Base-by-base conservation (phyloP, 2,113 vertebrate species). In the Tautogolabrus adspersus region DNA sequence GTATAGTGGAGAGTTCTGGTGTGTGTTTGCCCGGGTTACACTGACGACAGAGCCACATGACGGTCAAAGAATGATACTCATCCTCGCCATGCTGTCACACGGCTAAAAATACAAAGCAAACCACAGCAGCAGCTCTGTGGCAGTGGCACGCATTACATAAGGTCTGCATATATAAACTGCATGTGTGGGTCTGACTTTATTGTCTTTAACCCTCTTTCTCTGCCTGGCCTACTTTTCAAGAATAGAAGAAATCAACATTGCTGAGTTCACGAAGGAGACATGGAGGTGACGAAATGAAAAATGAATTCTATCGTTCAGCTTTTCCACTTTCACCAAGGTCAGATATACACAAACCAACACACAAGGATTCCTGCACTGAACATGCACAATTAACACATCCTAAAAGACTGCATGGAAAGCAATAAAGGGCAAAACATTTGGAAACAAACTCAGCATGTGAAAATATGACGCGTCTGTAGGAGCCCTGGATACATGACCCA, bases 41-140 rank as follows among this genome's bases (percentile, higher is more conserved):
- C 67, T 13, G 59, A 22, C 67, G 15, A 65, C 71, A 23, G 56
- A 67, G 67, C 52, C 51, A 80, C 63, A 57, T 63, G 72, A 80
- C 12, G 0, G 54, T 65, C 76, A 70, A 75, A 87, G 84, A 87
- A 82, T 78, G 79, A 69, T 34, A 88, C 69, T 42, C 78, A 79
- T 81, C 67, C 57, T 5, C 4, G 54, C 74, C 73, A 77, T 80
- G 83, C 67, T 81, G 79, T 77, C 79, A 63, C 61, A 26, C 64
- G 46, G 80, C 88, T 91, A 88, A 84, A 87, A 87, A 91, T 87
- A 89, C 71, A 57, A 52, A 3, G 54, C 70, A 19, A 49, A 76
- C 30, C 62, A 62, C 37, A 61, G 72, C 37, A 57, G 77, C 37
- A 61, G 72, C 37, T 40, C 55, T 6, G 46, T 22, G 52, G 67